Base-by-base conservation (phyloP, 2,113 vertebrate genomes). In the Vulpes ferrilata region DNA sequence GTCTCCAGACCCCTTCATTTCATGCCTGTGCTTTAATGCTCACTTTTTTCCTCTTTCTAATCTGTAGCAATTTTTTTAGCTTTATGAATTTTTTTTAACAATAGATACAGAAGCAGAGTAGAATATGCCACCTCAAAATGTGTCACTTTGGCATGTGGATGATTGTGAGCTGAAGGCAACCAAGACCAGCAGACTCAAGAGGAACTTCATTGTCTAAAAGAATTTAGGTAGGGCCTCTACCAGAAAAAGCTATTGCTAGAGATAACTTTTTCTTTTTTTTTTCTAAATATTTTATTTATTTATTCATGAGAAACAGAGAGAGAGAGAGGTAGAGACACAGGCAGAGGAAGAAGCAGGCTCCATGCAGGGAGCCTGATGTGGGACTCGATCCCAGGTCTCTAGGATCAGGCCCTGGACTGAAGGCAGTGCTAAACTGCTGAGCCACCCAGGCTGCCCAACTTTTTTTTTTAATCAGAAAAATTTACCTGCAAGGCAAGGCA, bases 61-160 rank as follows among this genome's bases (percentile, higher is more conserved):
- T 76, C 20, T 48, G 27, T 53, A 80, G 2, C 35, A 19, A 17
- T 35, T 76, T 84, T 43, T 86, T 65, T 32, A 23, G 43, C 51
- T 62, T 90, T 53, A 55, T 13, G 65, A 55, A 65, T 80, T 79
- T 65, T 90, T 79, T 88, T 90, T 79, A 48, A 90, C 74, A 79
- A 65, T 65, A 79, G 35, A 53, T 76, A 62, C 76, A 32, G 23
- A 48, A 76, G 73, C 23, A 23, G 38, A 76, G 73, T 43, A 48
- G 73, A 48, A 48, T 76, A 76, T 25, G 23, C 30, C 30, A 67
- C 30, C 13, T 16, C 64, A 30, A 67, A 67, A 67, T 32, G 30
- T 15, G 64, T 32, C 64, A 67, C 30, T 15, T 67, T 32, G 64
- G 64, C 64, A 15, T 16, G 27, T 67, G 64, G 64, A 67, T 15